A percentile compares a stretch with the other conserved stretches of the same genome.
Conservation (phyloP, 1,140 invertebrate genomes). For the Papilio aristodemus region DNA sequence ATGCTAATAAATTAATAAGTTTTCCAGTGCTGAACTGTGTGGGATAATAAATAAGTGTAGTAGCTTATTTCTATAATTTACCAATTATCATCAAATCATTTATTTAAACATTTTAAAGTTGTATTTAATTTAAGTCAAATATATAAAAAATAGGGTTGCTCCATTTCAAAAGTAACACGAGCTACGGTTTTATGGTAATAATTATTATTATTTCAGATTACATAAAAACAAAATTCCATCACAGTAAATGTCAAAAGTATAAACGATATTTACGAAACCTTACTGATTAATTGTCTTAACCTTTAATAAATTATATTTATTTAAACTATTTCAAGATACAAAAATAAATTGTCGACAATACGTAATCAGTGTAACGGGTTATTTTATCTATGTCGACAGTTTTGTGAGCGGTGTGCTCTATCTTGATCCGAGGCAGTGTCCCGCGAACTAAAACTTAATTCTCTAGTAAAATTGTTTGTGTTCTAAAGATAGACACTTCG, state of each 20-base stretch:
- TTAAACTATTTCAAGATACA: background rate
- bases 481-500: background rate
- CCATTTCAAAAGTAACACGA: too few relatives aligned
- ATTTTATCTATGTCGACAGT: background rate
- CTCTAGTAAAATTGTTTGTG: constrained; percentile 5
- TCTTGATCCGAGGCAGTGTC: background rate
- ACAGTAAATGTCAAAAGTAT: background rate
- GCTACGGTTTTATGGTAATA: too few relatives aligned
- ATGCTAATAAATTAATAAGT: too few relatives aligned
- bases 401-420: constrained; percentile 9
- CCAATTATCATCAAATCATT: too few relatives aligned
- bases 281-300: background rate
- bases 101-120: too few relatives aligned
- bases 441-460: constrained; percentile 1
- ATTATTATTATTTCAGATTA: too few relatives aligned
- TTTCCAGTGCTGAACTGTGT: too few relatives aligned
- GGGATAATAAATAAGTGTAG: too few relatives aligned
- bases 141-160: too few relatives aligned
- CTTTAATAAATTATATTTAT: background rate
- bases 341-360: background rate
- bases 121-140: too few relatives aligned
- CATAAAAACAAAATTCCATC: too few relatives aligned
- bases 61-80: too few relatives aligned
- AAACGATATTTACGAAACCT: background rate
- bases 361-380: background rate